Base-by-base conservation (phyloP, 2,113 vertebrate species). In the Neotoma lepida region DNA sequence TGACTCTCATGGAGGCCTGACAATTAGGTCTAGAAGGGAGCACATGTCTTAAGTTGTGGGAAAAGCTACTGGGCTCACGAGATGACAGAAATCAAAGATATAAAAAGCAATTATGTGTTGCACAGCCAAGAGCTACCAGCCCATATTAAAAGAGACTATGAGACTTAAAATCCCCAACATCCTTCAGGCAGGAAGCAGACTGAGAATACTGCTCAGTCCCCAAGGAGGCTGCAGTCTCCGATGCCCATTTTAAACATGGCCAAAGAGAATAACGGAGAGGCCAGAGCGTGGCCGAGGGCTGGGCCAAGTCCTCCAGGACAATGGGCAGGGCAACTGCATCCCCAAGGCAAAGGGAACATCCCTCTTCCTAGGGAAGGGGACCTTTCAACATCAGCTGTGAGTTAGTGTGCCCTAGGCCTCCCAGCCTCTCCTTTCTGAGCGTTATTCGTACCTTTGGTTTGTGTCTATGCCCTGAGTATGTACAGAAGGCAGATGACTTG, bases 31-130 rank as follows among this genome's bases (percentile, higher is more conserved):
- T 90, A 90, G 68, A 91, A 95, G 94, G 84, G 96, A 68, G 86
- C 28, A 24, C 26, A 77, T 73, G 51, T 91, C 70, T 84, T 86
- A n/a, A 92, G 90, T 58, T 89, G 70, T 73, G 63, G 35, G 68
- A 90, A 96, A 78, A 71, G 84, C 84, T 86, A 84, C 87, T 70
- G 33, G 41, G 78, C 54, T 86, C 61, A 90, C 0, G 9, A 91
- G 84, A 91, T 73, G 61, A 86, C 35, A 91, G 91, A 93, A 92
- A 87, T 63, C 41, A 93, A 92, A 97, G 93, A 86, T 61, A 93
- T 49, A 88, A 94, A 77, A 96, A 84, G 56, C 71, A 90, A 93
- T 89, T 93, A 85, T 39, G 64, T 86, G 41, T 51, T 77, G 26
- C 63, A 86, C 84, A 92, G 56, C 89, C 73, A 92, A 85, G 46